Evolutionary conservation across 1,140 invertebrate genomes (phyloP), one percentile per base, ranked within the genome.

Genomic region (Drosophila neocordata): DNA sequence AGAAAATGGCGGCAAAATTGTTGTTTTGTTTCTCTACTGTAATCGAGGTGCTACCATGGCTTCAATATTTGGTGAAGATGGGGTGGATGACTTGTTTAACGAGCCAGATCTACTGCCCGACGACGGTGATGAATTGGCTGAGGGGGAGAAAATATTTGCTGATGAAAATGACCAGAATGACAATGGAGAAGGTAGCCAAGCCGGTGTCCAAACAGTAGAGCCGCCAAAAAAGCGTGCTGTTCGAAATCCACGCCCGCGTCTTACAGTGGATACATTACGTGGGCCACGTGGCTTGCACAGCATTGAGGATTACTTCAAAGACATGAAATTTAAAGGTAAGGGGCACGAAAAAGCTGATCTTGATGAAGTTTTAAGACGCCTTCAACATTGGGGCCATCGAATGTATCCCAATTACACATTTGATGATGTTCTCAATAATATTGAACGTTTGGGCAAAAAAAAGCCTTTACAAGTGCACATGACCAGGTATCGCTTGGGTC

Each of bases 371-470:
- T 93, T 99, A 92, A 95, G 95, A 41, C 95, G 94, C 75, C 84
- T 98, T 58, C 97, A 99, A 81, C 97, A 98, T 82, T 99, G 98
- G 98, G 95, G 95, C 1, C 97, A 98, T 90, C 93, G 97, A 65
- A 90, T 99, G 48, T 98, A 95, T 93, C 97, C 98, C 1, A 97
- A 96, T 85, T 95, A 96, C 77, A 93, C 95, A 15, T 98, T 98
- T 93, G 95, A 96, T 87, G 96, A 98, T 91, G 95, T 96, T 68
- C 92, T 98, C 1, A 95, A 95, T 60, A 95, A 95, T 92, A 94
- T 97, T 57, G 97, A 98, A 89, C 94, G 93, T 52, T 92, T 98
- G 1, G 97, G 97, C 1, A 93, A 93, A 18, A 97, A 96, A 77
- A 95, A 94, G 67, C 92, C 94, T 37, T 93, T 97, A 11, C 93